Evolutionary conservation across 2,797 vertebrate species (phyloP).

Genomic region (Corythornis leucogaster): DNA sequence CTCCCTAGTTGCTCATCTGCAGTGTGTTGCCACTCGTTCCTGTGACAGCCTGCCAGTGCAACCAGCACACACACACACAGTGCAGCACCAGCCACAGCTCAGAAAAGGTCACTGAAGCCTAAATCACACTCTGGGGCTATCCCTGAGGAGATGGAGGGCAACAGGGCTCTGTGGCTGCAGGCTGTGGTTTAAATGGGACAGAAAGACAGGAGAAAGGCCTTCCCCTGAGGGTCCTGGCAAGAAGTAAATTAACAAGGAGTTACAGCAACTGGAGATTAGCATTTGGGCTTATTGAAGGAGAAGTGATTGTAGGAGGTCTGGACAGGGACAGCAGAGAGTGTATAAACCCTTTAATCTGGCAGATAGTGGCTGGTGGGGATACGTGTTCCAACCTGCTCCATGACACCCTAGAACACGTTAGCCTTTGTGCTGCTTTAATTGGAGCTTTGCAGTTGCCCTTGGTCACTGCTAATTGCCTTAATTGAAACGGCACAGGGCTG

Average conservation of each 20-base stretch:
- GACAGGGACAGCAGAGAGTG: not conserved
- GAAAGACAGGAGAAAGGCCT: not conserved
- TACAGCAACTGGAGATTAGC: not conserved
- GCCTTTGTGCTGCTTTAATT: constrained; percentile 64
- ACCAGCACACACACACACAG: not conserved
- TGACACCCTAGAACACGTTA: constrained; percentile 36
- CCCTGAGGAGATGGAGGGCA: not conserved
- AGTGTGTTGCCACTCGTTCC: not conserved
- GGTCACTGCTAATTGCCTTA: constrained; percentile 71
- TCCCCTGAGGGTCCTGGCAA: not conserved
- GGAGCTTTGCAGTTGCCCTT: constrained; percentile 60
- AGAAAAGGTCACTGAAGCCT: not conserved
- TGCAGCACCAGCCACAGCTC: not conserved
- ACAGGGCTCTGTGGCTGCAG: not conserved
- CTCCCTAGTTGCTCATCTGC: not conserved
- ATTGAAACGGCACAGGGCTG: not conserved
- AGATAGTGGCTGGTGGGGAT: not conserved
- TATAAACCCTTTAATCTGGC: constrained; percentile 54
- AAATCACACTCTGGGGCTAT: not conserved
- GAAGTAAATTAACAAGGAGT: constrained; percentile 31
- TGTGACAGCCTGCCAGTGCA: not conserved
- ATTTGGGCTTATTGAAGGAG: not conserved
- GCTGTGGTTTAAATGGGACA: not conserved
- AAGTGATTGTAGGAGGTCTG: constrained; percentile 2
- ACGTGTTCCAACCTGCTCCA: constrained; percentile 25